Evolutionary conservation across 1,140 invertebrate genomes (phyloP), one percentile per base, ranked within the genome.

Genomic region (Penaeus chinensis): DNA sequence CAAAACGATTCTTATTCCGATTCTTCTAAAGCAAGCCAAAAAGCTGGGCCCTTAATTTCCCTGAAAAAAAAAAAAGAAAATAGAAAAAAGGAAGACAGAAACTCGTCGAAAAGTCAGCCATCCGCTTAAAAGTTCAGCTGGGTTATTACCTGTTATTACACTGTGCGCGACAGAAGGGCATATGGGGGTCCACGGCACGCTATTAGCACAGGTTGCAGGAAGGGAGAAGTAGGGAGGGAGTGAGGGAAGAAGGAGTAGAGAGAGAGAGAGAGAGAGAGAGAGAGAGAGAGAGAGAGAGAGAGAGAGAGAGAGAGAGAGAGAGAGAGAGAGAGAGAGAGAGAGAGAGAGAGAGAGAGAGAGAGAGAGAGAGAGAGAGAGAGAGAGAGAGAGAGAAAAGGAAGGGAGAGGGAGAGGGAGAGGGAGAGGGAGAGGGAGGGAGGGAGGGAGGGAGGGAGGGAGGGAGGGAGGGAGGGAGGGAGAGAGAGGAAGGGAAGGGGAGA

Each of bases 101-200:
- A 85, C 63, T 62, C 79, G 13, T 54, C 22, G 37, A 18, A 84
- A 71, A 74, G 71, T 81, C 84, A 66, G 84, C 77, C 61, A 32
- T 61, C 78, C 42, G 65, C 84, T 86, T 86, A 79, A 32, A 60
- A 47, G 77, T 79, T 71, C 62, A 27, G 37, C 60, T 27, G n/a
- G 63, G 84, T 66, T 32, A 85, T 85, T 80, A 86, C 77, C 76
- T 80, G 42, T 71, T 81, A 86, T 86, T 80, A 86, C 54, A 54
- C 54, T 54, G 54, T 54, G 54, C 54, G 54, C 54, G 54, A 54
- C 54, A 54, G 54, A 54, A 54, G 54, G 54, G 54, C 54, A 54
- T 54, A 54, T 54, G 54, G 54, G 54, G 54, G 54, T 54, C 54
- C 54, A 2, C 5, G 54, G 54, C 54, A 54, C 54, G 54, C 54